Conservation (phyloP, 2,113 vertebrate genomes). For the Pycnonotus jocosus region DNA sequence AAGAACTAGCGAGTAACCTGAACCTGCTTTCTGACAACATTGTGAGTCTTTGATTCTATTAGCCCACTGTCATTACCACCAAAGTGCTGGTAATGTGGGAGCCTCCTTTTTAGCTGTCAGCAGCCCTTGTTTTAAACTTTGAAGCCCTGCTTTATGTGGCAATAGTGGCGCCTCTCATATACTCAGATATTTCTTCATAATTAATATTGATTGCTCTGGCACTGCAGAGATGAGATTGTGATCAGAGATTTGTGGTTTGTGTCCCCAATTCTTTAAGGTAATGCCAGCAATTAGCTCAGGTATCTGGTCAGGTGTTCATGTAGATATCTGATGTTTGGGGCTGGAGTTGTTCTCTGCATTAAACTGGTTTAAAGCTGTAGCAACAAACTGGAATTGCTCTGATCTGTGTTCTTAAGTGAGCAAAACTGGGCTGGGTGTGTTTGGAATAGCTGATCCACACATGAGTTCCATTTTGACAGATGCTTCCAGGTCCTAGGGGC, state of each 20-base stretch:
- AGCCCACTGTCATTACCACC: conserved; percentile 55
- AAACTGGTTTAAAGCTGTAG: not conserved
- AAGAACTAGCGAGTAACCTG: conserved; percentile 47
- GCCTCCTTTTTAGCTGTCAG: conserved; percentile 53
- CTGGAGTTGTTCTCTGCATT: not conserved
- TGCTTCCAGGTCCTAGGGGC: not conserved
- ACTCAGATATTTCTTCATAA: not conserved
- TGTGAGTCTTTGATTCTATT: conserved; percentile 58
- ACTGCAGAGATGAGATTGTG: not conserved
- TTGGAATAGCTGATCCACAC: not conserved
- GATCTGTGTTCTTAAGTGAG: not conserved
- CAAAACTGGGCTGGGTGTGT: not conserved
- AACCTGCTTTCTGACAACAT: conserved; percentile 49
- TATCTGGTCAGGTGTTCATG: not conserved
- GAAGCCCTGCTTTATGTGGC: conserved; percentile 24
- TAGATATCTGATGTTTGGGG: not conserved
- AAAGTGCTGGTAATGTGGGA: conserved; percentile 39
- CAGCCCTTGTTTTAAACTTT: conserved; percentile 26
- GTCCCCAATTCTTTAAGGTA: not conserved
- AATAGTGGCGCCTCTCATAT: not conserved
- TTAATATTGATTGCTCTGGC: conserved; percentile 31
- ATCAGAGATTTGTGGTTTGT: not conserved
- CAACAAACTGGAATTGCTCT: not conserved
- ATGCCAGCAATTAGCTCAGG: not conserved
- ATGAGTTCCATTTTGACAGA: not conserved